phyloP scores from a whole-genome alignment of 1,140 invertebrate genomes.

The Rhagoletis zephyria region DNA sequence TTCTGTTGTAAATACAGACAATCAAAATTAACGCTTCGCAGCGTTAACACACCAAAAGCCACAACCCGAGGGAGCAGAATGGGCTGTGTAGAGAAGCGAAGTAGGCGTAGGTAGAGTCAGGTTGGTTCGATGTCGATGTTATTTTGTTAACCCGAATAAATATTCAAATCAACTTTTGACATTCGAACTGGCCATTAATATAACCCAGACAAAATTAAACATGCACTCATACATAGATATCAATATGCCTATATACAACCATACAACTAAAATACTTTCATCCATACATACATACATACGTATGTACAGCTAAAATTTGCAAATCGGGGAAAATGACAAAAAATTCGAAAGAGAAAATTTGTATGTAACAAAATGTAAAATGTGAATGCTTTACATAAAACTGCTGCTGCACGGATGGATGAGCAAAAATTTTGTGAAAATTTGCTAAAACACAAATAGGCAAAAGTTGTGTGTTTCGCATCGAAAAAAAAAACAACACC shows the following conservation, averaged over 20 bases:
- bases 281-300: background rate
- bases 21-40: background rate
- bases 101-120: background rate
- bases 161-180: constrained; percentile 41
- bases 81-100: background rate
- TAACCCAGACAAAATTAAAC: background rate
- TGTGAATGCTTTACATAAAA: background rate
- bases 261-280: too few species aligned
- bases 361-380: background rate
- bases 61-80: background rate
- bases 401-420: constrained; percentile 1
- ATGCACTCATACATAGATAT: background rate
- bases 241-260: background rate
- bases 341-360: constrained; percentile 20
- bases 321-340: background rate
- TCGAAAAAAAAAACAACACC: background rate
- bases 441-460: constrained; percentile 32
- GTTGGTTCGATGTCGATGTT: constrained; percentile 5
- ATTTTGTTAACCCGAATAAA: constrained; percentile 31
- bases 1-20: background rate
- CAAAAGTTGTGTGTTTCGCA: constrained; percentile 22
- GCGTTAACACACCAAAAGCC: background rate
- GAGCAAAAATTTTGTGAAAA: constrained; percentile 36
- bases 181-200: constrained; percentile 30
- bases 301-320: background rate